Evolutionary conservation across 2,113 vertebrate genomes (phyloP).

Genomic region (Alethe diademata): DNA sequence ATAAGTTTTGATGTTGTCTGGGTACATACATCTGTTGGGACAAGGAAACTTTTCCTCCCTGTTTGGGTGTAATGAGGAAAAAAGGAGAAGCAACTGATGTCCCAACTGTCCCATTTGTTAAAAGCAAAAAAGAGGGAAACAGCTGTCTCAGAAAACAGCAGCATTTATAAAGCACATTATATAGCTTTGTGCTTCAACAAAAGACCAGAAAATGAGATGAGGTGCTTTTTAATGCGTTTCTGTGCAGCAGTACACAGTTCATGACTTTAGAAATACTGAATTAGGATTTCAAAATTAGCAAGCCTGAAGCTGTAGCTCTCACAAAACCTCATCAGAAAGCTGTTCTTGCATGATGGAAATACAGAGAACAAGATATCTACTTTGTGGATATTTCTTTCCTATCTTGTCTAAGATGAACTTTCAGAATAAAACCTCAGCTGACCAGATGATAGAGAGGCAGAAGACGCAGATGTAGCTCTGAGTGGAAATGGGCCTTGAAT

Average conservation of each 20-base stretch:
- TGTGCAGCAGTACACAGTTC: not conserved
- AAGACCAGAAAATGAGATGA: not conserved
- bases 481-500: not conserved
- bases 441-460: not conserved
- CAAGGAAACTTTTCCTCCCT: not conserved
- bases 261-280: not conserved
- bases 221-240: not conserved
- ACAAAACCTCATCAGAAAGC: not conserved
- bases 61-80: not conserved
- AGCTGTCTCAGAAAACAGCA: not conserved
- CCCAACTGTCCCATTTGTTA: not conserved
- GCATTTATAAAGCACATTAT: not conserved
- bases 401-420: not conserved
- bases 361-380: not conserved
- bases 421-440: not conserved
- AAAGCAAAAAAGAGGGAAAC: not conserved
- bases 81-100: not conserved
- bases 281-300: not conserved
- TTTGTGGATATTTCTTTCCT: not conserved
- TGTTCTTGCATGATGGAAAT: not conserved
- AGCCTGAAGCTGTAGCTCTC: not conserved
- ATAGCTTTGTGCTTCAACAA: not conserved
- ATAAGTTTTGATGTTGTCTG: not conserved
- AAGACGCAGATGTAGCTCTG: not conserved
- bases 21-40: not conserved